A percentile compares a stretch with the other conserved stretches of the same genome.
Conservation (phyloP, 2,888 invertebrate genomes). For the Myopa tessellatipennis region DNA sequence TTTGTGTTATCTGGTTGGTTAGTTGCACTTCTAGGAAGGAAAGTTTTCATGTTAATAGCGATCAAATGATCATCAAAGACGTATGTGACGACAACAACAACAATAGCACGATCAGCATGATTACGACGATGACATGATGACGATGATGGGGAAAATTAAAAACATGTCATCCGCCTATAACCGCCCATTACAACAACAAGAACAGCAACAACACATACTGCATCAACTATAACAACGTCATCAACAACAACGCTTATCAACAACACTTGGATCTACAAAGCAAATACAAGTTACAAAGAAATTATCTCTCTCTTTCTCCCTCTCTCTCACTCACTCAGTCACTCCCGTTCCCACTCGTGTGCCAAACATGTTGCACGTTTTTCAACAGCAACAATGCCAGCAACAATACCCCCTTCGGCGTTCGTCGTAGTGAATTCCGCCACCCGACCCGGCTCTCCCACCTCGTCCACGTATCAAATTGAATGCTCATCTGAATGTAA, state of each 20-base stretch:
- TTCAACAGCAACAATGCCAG: conserved; percentile 3
- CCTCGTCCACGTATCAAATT: not conserved
- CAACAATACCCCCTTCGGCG: conserved; percentile 36
- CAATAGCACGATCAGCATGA: not conserved
- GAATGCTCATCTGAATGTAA: conserved; percentile 30
- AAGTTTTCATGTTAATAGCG: conserved; percentile 27
- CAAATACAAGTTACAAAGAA: conserved; percentile 43
- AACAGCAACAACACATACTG: conserved; percentile 37
- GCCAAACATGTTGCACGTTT: conserved; percentile 29
- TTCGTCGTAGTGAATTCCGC: conserved; percentile 17
- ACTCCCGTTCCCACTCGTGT: not conserved
- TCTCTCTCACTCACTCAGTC: conserved; percentile 6
- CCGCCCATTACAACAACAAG: conserved; percentile 62
- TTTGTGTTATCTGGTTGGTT: not conserved
- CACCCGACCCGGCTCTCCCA: not conserved
- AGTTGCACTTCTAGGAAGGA: conserved; percentile 20
- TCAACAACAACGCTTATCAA: conserved; percentile 55
- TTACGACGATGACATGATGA: conserved; percentile 14
- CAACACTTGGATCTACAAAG: conserved; percentile 59
- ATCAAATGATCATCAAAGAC: conserved; percentile 30
- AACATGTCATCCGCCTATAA: conserved; percentile 58
- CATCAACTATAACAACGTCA: conserved; percentile 34
- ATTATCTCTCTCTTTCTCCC: not conserved
- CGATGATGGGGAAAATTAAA: conserved; percentile 15
- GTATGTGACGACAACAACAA: conserved; percentile 26